Percentiles rank a stretch among this genome's conserved stretches.
These are phyloP conservation scores for Mactromeris polynyma DNA, from an alignment of 2,888 invertebrate genomes.

Conservation along the genomic window DNA sequence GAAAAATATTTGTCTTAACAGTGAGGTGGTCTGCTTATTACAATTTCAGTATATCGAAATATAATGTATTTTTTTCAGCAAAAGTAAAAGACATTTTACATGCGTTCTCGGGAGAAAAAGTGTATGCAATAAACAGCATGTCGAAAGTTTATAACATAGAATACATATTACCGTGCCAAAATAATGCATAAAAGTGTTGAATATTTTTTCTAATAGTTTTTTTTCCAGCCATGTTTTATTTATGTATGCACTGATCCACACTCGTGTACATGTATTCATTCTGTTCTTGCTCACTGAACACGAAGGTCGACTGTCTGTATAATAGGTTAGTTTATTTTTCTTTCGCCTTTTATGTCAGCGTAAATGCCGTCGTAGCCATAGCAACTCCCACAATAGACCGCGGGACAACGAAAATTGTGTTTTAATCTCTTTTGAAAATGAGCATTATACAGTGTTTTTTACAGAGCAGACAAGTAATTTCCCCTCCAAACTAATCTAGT, in stretches of 20 bases:
- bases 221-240: background rate
- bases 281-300: background rate
- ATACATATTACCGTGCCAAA: no score
- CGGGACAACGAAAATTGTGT: constrained; percentile 49
- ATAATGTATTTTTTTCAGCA: no score
- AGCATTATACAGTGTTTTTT: constrained; percentile 27
- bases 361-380: constrained; percentile 24
- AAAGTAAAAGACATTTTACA: no score
- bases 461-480: constrained; percentile 54
- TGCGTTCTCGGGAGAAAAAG: no score
- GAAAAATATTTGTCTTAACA: no score
- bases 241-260: background rate
- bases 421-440: constrained; percentile 52
- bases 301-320: background rate
- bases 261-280: background rate
- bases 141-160: no score
- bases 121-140: no score
- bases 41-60: no score
- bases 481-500: constrained; percentile 53
- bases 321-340: constrained; percentile 10
- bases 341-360: constrained; percentile 17
- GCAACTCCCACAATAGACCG: constrained; percentile 28
- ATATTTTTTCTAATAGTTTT: no score
- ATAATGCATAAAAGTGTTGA: no score
- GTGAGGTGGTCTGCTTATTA: no score